Evolutionary conservation across 2,797 vertebrate genomes (phyloP).

Genomic region (Morelia viridis): DNA sequence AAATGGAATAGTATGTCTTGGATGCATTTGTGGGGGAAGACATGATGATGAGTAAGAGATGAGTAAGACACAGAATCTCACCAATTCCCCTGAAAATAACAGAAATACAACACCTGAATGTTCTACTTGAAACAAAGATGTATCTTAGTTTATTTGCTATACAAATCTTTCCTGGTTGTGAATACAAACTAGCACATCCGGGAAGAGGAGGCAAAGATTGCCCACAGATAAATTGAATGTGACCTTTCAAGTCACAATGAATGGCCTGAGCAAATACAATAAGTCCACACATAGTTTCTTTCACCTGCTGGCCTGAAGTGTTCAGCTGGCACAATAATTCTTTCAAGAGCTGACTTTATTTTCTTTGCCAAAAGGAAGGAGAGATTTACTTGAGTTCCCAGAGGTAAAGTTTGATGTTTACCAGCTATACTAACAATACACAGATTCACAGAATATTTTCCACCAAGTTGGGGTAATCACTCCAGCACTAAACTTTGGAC

Average conservation of each 20-base stretch:
- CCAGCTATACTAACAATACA: neutral
- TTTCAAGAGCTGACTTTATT: neutral
- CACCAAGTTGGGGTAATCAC: neutral
- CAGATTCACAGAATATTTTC: neutral
- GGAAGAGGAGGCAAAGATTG: slow-evolving; percentile 33
- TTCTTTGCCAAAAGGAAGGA: neutral
- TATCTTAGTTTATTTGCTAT: slow-evolving; percentile 35
- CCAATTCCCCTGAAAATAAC: slow-evolving; percentile 28
- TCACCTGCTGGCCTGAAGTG: neutral
- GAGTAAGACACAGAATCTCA: slow-evolving; percentile 6
- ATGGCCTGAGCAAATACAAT: slow-evolving; percentile 27
- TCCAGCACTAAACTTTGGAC: neutral
- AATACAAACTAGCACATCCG: slow-evolving; percentile 15
- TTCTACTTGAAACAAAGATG: slow-evolving; percentile 26
- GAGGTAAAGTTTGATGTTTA: neutral
- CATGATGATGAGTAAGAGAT: neutral
- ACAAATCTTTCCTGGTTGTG: slow-evolving; percentile 45
- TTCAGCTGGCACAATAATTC: neutral
- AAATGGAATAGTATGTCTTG: neutral
- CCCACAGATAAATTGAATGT: neutral
- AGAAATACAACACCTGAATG: slow-evolving; percentile 21
- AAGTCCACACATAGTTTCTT: neutral
- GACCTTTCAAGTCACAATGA: neutral
- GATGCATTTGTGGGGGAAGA: neutral
- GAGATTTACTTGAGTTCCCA: neutral